Percentiles rank a stretch among this genome's conserved stretches.
These are phyloP conservation scores for Pemphigus obesinymphae DNA, from an alignment of 1,140 invertebrate genomes.

Conservation along the genomic window DNA sequence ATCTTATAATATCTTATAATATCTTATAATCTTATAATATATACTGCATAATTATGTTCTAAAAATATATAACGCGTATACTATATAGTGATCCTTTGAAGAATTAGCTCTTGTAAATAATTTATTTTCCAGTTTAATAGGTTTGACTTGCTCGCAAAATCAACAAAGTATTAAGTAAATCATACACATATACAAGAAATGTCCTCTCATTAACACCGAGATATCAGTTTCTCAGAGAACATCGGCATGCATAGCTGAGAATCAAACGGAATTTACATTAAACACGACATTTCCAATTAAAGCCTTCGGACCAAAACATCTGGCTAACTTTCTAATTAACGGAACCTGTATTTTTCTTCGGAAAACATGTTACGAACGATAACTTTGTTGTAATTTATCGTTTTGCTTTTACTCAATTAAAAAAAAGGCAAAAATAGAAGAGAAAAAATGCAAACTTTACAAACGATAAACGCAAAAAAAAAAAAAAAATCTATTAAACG, in stretches of 20 bases:
- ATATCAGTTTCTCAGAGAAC: not conserved
- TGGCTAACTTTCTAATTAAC: constrained; percentile 29
- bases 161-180: constrained; percentile 4
- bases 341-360: not conserved
- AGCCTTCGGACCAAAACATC: constrained; percentile 25
- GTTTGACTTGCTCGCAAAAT: not conserved
- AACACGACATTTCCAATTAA: constrained; percentile 30
- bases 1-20: too few species aligned
- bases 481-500: constrained; percentile 32
- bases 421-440: constrained; percentile 8
- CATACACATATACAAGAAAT: not conserved
- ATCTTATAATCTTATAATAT: too few species aligned
- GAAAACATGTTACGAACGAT: constrained; percentile 22
- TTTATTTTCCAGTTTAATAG: not conserved
- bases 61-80: not conserved
- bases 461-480: not conserved
- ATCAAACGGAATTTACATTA: constrained; percentile 27
- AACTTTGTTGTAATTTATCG: constrained; percentile 24
- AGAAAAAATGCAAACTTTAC: not conserved
- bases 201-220: constrained; percentile 6
- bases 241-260: not conserved
- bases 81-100: not conserved
- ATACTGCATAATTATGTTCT: constrained; percentile 2
- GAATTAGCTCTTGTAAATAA: not conserved
- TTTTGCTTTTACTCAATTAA: constrained; percentile 26